Base-by-base conservation (phyloP, 1,140 invertebrate species). In the Plectus sambesii region DNA sequence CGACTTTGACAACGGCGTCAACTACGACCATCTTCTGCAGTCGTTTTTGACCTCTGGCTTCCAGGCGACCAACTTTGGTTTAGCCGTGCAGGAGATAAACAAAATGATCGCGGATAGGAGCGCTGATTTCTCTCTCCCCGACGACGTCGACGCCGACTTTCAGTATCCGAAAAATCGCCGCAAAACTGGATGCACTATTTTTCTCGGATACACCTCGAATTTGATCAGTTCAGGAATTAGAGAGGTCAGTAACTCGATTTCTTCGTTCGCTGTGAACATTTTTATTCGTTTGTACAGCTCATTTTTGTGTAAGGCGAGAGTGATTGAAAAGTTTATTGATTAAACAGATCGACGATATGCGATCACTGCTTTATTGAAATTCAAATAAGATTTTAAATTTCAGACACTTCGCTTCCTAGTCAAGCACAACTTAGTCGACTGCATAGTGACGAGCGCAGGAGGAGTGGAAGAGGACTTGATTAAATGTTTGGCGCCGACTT, bases 401-500 rank as follows among this genome's bases (percentile, higher is more conserved):
- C 25, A 66, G 63, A 52, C 54, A 9, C 47, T 67, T 39, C 60
- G 66, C 6, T 92, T 85, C 74, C 74, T 96, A 47, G 85, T 85
- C 3, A 79, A 96, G 70, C 84, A 96, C 70, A 83, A 82, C 69
- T 76, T 85, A 77, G 81, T 99, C 30, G 94, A 99, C 72, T 92
- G 87, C 66, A 79, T 99, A 52, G 93, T 98, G 0, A 90, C 92
- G 29, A 93, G 89, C 37, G 94, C 92, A 15, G 94, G 94, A 20
- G 94, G 94, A 15, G 78, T 99, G 2, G 94, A 99, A 73, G 94
- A 99, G 75, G 94, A 99, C 75, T 80, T 98, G 29, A 99, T 99
- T 33, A 99, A 99, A 77, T 98, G 93, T 73, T 73, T 99, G 41
- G 85, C 84, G 2, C 85, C 88, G 3, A 96, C 90, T 0, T 93